These are phyloP conservation scores for Bubalus kerabau DNA, from an alignment of 2,113 vertebrate genomes.

Conservation along the genomic window DNA sequence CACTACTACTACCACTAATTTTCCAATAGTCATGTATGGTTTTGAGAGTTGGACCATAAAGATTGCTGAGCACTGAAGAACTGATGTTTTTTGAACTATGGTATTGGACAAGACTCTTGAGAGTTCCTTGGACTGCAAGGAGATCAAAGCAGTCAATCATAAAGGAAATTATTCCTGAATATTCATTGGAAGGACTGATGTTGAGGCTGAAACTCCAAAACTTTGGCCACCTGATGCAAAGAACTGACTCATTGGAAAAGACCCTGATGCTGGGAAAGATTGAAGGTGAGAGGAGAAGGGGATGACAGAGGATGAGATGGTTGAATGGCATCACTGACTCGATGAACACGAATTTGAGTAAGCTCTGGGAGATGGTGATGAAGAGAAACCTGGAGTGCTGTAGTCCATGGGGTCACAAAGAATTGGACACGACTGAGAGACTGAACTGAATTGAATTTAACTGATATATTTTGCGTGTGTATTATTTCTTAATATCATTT, in stretches of 20 bases:
- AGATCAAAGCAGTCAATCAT: not conserved
- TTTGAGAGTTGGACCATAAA: not conserved
- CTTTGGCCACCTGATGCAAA: not conserved
- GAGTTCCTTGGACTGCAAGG: not conserved
- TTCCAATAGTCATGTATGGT: not conserved
- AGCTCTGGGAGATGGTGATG: not conserved
- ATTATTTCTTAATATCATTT: not conserved
- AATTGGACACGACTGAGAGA: fast-evolving
- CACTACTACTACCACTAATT: not conserved
- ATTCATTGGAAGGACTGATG: not conserved
- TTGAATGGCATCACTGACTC: not conserved
- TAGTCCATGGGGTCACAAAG: not conserved
- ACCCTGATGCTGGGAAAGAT: not conserved
- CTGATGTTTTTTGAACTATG: not conserved
- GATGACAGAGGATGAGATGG: not conserved
- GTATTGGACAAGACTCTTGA: not conserved
- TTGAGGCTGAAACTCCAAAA: not conserved
- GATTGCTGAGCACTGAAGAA: not conserved
- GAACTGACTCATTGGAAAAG: not conserved
- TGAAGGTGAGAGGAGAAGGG: not conserved
- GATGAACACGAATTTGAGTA: not conserved
- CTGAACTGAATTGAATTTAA: not conserved
- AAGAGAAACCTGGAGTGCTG: not conserved
- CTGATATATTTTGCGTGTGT: not conserved
- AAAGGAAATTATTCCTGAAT: not conserved